Evolutionary conservation across 2,888 invertebrate species (phyloP), one percentile per base, ranked within the genome.

Genomic region (Caenorhabditis sinica): DNA sequence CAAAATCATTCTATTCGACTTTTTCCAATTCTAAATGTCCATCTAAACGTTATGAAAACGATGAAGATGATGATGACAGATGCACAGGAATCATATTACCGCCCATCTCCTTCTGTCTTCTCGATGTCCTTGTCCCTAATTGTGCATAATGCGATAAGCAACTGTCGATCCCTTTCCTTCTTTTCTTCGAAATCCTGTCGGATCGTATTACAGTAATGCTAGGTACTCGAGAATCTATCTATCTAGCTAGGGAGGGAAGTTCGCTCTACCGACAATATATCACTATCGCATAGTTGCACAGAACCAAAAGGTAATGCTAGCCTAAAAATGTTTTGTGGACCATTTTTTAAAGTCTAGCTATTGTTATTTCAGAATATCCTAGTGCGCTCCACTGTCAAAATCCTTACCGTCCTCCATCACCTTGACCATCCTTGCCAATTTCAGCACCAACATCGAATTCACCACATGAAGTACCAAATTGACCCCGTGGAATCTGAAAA

Each of bases 381-480:
- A 11, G 11, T n/a, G n/a, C 25, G 15, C 25, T 56, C 4, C 25
- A 56, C 0, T 28, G 20, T 3, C 20, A 49, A 49, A 51, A 25
- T n/a, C 8, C 71, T 65, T 20, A 72, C 76, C 77, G 4, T 83
- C 40, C 9, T 43, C 43, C 49, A 65, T 25, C n/a, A 77, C 49
- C 25, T 30, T 60, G 49, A 69, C 2, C 43, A 63, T 95, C 77
- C 95, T 94, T 2, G 96, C 96, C 63, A 96, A 95, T 85, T 95
- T 95, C 73, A 96, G 96, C 87, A 97, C 96, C 81, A 97, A 94
- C 2, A 95, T 95, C 0, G 97, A 96, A 85, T 96, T 96, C 80
- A 96, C 94, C 88, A 96, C 95, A 94, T 97, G 97, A 83, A 97
- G 95, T 77, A 96, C 93, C 82, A 97, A 95, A 94, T 97, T 97